Evolutionary conservation across 2,888 invertebrate species (phyloP).

Genomic region (Ectropis crepuscularia): DNA sequence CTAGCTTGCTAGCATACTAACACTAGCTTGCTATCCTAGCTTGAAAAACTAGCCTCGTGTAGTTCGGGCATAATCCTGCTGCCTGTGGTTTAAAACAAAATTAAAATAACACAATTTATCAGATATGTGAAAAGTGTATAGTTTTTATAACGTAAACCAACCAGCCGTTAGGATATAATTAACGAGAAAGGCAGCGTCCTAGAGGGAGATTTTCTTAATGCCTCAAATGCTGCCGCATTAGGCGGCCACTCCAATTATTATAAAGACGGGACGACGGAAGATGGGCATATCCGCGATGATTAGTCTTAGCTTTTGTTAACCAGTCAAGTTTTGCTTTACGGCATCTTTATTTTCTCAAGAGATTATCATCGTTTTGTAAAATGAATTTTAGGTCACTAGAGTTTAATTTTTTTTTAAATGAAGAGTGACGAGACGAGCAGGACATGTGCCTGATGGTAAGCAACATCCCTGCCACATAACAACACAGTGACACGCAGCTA

Average conservation of each 20-base stretch:
- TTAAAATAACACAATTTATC: no score
- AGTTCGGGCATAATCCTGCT: no score
- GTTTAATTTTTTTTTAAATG: no score
- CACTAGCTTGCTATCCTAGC: no score
- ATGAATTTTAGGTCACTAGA: slow-evolving; percentile 1
- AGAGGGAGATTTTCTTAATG: slow-evolving; percentile 53
- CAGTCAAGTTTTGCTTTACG: slow-evolving; percentile 39
- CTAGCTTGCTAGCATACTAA: no score
- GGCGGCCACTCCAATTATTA: slow-evolving; percentile 68
- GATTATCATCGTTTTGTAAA: slow-evolving; percentile 15
- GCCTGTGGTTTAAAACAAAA: no score
- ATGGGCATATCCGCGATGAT: slow-evolving; percentile 51
- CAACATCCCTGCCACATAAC: no score
- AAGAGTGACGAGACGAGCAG: no score
- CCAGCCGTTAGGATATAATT: slow-evolving; percentile 1
- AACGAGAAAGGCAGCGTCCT: slow-evolving; percentile 48
- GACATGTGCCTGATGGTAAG: no score
- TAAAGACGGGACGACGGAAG: slow-evolving; percentile 60
- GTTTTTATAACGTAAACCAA: not conserved
- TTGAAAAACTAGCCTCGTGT: no score
- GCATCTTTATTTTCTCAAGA: slow-evolving; percentile 12
- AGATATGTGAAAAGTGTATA: no score
- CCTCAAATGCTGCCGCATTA: slow-evolving; percentile 56
- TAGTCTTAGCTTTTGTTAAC: slow-evolving; percentile 54
- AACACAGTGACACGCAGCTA: no score